Evolutionary conservation across 2,113 vertebrate species (phyloP).

Genomic region (Neoarius graeffei): DNA sequence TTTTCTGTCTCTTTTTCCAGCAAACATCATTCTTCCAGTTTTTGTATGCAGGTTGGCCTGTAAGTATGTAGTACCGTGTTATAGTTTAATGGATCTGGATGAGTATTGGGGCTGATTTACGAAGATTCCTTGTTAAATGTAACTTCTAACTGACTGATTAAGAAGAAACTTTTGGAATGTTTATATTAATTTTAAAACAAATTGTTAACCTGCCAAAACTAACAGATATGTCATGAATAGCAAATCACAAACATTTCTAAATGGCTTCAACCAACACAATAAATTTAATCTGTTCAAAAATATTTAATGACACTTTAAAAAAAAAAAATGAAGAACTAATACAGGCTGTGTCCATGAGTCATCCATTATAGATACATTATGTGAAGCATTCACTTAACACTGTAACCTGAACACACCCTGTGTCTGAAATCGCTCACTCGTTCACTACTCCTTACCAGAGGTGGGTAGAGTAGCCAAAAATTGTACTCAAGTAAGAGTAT

Average conservation of each 20-base stretch:
- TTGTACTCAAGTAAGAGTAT: too few species aligned
- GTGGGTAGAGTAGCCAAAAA: too few species aligned
- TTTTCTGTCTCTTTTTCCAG: constrained; percentile 59
- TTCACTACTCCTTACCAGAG: too few species aligned
- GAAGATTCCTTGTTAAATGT: neutral
- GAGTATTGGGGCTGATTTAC: neutral
- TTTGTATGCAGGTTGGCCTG: constrained; percentile 81
- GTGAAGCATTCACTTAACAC: neutral
- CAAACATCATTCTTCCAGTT: constrained; percentile 84
- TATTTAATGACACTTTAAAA: neutral
- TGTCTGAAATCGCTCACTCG: too few species aligned
- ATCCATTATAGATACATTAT: neutral
- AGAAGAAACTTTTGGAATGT: neutral
- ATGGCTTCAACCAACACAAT: neutral
- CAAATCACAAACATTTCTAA: neutral
- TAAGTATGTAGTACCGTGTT: constrained; percentile 71
- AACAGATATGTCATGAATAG: neutral
- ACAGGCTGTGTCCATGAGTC: too few species aligned
- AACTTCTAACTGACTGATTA: neutral
- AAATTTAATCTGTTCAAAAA: neutral
- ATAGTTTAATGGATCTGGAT: neutral
- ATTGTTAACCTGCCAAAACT: neutral
- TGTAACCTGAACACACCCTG: neutral
- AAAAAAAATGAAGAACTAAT: too few species aligned
- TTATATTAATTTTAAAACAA: neutral